Evolutionary conservation across 2,888 invertebrate genomes (phyloP).

Genomic region (Melinaea marsaeus): DNA sequence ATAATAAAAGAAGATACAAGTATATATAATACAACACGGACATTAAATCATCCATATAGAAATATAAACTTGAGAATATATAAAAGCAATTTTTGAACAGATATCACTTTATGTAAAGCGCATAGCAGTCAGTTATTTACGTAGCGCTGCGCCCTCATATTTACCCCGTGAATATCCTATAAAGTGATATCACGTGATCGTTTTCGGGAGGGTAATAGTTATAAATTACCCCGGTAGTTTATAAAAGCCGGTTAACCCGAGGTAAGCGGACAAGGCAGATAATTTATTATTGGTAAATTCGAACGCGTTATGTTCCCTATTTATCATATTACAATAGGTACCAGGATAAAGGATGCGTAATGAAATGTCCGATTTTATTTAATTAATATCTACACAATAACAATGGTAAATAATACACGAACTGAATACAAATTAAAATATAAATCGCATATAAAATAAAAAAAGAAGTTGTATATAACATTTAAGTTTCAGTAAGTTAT

Average conservation of each 20-base stretch:
- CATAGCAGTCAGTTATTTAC: conserved; percentile 18
- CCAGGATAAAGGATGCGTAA: conserved; percentile 23
- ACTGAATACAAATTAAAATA: no score
- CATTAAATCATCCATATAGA: neutral
- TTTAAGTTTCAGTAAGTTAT: neutral
- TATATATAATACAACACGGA: neutral
- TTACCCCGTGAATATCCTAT: conserved; percentile 73
- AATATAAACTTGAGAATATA: conserved; percentile 13
- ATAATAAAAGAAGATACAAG: neutral
- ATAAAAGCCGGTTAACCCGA: conserved; percentile 78
- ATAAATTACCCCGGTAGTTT: conserved; percentile 77
- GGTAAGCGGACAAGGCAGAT: conserved; percentile 75
- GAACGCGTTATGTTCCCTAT: conserved; percentile 61
- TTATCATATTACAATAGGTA: conserved; percentile 46
- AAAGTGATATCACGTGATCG: conserved; percentile 78
- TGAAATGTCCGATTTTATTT: conserved; percentile 3
- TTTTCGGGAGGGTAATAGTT: conserved; percentile 75
- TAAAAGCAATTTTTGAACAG: conserved; percentile 21
- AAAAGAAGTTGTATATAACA: no score
- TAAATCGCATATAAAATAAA: no score
- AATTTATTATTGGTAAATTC: conserved; percentile 76
- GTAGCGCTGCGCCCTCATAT: conserved; percentile 60
- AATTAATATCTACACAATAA: neutral
- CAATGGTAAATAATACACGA: no score
- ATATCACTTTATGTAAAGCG: conserved; percentile 23